Evolutionary conservation across 2,888 invertebrate species (phyloP), one percentile per base, ranked within the genome.

Genomic region (Digitonthophagus gazella): DNA sequence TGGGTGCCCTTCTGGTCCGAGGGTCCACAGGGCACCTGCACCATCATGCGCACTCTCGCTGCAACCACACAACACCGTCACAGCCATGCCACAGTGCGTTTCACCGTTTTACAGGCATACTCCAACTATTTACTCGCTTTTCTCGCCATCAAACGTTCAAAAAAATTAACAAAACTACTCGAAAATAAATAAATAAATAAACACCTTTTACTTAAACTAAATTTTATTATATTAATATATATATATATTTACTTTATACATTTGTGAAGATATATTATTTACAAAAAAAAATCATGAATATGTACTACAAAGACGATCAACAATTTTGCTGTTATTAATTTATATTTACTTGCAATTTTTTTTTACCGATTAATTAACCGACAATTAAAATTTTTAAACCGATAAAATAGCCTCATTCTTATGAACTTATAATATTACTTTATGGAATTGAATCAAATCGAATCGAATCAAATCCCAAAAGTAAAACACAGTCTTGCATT

Each of bases 11-110:
- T 80, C 79, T 80, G 81, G 78, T 77, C 77, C 79, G 80, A 79
- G 76, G 81, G 80, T 80, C 82, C 80, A 80, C 81, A 81, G 81
- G 91, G 91, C 89, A 92, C 93, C 92, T 92, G 92, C 90, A 92
- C 91, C 89, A 91, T 91, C 89, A 91, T 91, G 89, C 92, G 91
- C 89, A 92, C 92, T 89, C 92, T 91, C 89, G 92, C 93, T 93
- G 93, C 90, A 92, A 93, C 90, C 90, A 83, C 82, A 81, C 81
- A 81, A 82, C 81, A 81, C 79, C 77, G 79, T 80, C 81, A 82
- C 80, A 78, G 77, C 80, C 81, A 81, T 81, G 81, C 80, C 77
- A 75, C 74, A 73, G 71, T 74, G 72, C 72, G 67, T n/a, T 68
- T 63, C 58, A 56, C 68, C 28, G 28, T n/a, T n/a, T 44, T 66